phyloP scores from a whole-genome alignment of 1,140 invertebrate genomes.

The Bombus terrestris region DNA sequence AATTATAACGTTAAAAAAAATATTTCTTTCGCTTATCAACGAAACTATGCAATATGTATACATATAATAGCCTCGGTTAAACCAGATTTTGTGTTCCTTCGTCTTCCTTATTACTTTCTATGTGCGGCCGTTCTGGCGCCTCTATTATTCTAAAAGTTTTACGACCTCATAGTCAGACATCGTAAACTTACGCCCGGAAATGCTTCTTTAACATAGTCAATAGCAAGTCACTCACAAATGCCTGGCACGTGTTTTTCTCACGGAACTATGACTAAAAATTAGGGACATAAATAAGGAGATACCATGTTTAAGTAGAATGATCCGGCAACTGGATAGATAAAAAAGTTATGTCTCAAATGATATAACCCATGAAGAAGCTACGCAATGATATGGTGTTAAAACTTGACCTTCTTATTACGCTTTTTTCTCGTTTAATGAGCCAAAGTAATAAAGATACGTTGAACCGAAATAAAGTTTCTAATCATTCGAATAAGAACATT shows the following conservation, averaged over 20 bases:
- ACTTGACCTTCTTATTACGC: neutral
- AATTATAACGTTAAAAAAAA: neutral
- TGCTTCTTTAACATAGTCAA: slow-evolving; percentile 24
- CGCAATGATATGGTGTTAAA: neutral
- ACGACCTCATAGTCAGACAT: slow-evolving; percentile 12
- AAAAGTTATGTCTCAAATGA: neutral
- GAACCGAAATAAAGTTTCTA: too few species aligned
- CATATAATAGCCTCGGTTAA: too few species aligned
- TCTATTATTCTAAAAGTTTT: slow-evolving; percentile 15
- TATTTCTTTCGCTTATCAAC: neutral
- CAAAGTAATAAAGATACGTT: too few species aligned
- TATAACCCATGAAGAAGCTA: too few species aligned
- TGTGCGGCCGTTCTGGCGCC: neutral
- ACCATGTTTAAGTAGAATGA: neutral
- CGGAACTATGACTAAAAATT: neutral
- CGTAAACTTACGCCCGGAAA: slow-evolving; percentile 28
- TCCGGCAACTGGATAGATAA: too few species aligned
- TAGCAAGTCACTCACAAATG: neutral
- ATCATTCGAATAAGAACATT: too few species aligned
- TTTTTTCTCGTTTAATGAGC: neutral
- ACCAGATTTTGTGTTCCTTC: neutral
- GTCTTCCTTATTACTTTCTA: neutral
- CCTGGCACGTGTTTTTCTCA: slow-evolving; percentile 4
- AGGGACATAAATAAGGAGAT: neutral
- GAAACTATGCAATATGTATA: neutral